phyloP scores from a whole-genome alignment of 2,797 vertebrate genomes.

The Tenualosa thibaudeaui region DNA sequence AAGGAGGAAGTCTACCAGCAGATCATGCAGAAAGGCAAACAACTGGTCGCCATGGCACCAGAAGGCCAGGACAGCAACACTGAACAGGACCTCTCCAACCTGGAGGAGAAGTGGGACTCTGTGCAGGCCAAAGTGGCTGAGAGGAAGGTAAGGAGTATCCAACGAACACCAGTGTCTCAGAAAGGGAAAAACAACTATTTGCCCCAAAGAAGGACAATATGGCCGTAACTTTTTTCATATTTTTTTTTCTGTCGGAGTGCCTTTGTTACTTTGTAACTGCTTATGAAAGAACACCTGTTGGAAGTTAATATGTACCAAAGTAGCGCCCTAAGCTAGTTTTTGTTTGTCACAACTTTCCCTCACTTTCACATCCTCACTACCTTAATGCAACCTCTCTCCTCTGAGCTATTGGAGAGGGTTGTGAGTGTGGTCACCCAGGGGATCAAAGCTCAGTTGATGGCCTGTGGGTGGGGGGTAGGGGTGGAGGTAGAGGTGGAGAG shows the following conservation, averaged over 20 bases:
- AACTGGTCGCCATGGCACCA: slow-evolving; percentile 82
- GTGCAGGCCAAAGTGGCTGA: slow-evolving; percentile 89
- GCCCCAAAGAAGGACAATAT: too few relatives aligned
- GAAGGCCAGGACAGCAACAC: slow-evolving; percentile 86
- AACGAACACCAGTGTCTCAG: slow-evolving; percentile 28
- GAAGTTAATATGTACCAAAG: too few relatives aligned
- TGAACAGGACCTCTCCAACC: slow-evolving; percentile 89
- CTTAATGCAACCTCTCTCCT: slow-evolving; percentile 55
- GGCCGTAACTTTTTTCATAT: too few relatives aligned
- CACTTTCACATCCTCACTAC: slow-evolving; percentile 28
- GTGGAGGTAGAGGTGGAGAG: slow-evolving; percentile 30
- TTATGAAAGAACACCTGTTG: too few relatives aligned
- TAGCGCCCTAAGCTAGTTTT: too few relatives aligned
- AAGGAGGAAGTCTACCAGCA: slow-evolving; percentile 87
- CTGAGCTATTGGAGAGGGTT: slow-evolving; percentile 54
- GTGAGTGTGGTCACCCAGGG: slow-evolving; percentile 62
- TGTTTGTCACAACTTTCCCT: slow-evolving; percentile 34
- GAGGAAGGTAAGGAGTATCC: slow-evolving; percentile 82
- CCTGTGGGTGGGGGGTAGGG: neutral
- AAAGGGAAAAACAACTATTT: slow-evolving; percentile 36
- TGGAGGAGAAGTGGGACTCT: slow-evolving; percentile 93
- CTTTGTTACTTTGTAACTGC: too few relatives aligned
- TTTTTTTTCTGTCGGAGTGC: too few relatives aligned
- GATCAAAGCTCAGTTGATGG: slow-evolving; percentile 39
- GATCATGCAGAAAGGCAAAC: slow-evolving; percentile 85